Evolutionary conservation across 2,113 vertebrate genomes (phyloP).

Genomic region (Tympanuchus pallidicinctus): DNA sequence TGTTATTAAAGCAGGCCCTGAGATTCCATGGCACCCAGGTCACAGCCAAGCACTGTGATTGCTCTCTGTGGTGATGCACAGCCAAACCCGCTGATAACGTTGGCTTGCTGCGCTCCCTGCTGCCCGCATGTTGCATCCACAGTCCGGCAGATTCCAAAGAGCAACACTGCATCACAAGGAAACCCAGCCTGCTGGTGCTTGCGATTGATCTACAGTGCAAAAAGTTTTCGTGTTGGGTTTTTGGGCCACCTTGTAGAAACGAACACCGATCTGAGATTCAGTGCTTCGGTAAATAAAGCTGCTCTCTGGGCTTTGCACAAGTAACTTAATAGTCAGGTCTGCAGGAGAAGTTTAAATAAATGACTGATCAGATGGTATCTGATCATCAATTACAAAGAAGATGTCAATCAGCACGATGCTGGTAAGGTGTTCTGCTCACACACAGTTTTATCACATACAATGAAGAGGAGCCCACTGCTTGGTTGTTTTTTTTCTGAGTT

Average conservation of each 20-base stretch:
- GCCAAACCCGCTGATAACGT: background rate
- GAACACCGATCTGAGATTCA: background rate
- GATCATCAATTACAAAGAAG: background rate
- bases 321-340: background rate
- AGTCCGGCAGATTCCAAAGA: background rate
- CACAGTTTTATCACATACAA: background rate
- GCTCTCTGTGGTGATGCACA: background rate
- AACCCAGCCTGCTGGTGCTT: fast-evolving
- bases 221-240: background rate
- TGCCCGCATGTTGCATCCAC: background rate
- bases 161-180: background rate
- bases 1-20: background rate
- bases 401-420: background rate
- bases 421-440: background rate
- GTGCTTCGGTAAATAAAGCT: background rate
- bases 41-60: background rate
- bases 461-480: background rate
- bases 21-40: background rate
- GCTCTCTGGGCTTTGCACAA: background rate
- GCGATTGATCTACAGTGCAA: background rate
- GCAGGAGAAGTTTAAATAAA: background rate
- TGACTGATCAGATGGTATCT: background rate
- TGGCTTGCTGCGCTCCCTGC: conserved; percentile 60
- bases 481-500: background rate
- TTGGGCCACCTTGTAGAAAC: background rate